Evolutionary conservation across 2,888 invertebrate species (phyloP).

Genomic region (Digitonthophagus gazella): DNA sequence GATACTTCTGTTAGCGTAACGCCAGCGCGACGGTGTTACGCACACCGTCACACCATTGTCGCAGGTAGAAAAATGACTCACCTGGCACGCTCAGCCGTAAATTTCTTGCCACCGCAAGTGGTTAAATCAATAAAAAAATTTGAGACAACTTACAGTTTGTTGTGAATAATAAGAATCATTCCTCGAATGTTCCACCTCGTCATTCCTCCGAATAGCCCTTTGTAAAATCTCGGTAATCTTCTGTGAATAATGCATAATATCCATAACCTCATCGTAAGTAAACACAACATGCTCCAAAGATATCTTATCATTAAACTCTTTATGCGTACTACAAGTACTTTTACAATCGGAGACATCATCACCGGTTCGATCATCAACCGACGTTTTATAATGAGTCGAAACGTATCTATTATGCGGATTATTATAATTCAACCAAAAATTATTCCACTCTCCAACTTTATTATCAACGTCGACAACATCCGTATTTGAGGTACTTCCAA

Average conservation of each 20-base stretch:
- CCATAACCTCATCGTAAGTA: slow-evolving; percentile 46
- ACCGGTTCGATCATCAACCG: slow-evolving; percentile 38
- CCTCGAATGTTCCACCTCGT: slow-evolving; percentile 42
- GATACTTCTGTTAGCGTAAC: too few relatives aligned
- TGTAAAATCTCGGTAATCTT: slow-evolving; percentile 48
- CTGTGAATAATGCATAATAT: slow-evolving; percentile 47
- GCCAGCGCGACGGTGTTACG: too few relatives aligned
- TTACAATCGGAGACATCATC: slow-evolving; percentile 47
- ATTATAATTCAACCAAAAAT: slow-evolving; percentile 52
- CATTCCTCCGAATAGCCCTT: slow-evolving; percentile 44
- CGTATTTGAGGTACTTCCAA: slow-evolving; percentile 35
- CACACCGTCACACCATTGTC: too few relatives aligned
- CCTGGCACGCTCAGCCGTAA: too few relatives aligned
- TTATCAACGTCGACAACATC: slow-evolving; percentile 38
- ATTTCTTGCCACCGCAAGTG: too few relatives aligned
- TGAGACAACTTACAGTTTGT: slow-evolving; percentile 31
- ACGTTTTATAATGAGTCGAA: slow-evolving; percentile 43
- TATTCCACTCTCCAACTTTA: slow-evolving; percentile 52
- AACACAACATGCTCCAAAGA: slow-evolving; percentile 39
- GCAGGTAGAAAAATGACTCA: too few relatives aligned
- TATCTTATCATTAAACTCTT: slow-evolving; percentile 45
- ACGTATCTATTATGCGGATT: slow-evolving; percentile 45
- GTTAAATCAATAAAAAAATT: too few relatives aligned
- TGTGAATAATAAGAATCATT: slow-evolving; percentile 47
- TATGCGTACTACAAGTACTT: slow-evolving; percentile 47